Evolutionary conservation across 1,140 invertebrate species (phyloP).

Genomic region (Drosophila guanche): DNA sequence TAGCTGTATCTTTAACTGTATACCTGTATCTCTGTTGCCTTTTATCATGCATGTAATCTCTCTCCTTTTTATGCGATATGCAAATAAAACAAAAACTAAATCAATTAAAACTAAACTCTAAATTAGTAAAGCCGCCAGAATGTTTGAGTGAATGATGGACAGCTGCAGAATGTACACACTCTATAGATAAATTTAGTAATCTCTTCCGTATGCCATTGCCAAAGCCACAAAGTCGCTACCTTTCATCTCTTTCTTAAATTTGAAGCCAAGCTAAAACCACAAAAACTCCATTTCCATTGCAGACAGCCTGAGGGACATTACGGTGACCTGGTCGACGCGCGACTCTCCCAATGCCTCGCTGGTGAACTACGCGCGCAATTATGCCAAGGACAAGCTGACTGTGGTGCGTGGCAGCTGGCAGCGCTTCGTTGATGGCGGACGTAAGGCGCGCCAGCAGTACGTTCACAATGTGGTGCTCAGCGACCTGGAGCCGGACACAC

Average conservation of each 20-base stretch:
- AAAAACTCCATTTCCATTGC: conserved; percentile 10
- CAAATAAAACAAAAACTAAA: background rate
- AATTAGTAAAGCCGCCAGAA: too few species aligned
- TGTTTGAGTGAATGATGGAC: too few species aligned
- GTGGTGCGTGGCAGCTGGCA: conserved; percentile 85
- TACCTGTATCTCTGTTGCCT: too few species aligned
- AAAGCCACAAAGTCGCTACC: too few species aligned
- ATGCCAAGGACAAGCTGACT: conserved; percentile 84
- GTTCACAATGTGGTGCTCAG: conserved; percentile 90
- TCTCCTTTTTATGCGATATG: too few species aligned
- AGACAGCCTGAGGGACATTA: conserved; percentile 88
- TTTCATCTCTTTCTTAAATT: too few species aligned
- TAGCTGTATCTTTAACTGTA: too few species aligned
- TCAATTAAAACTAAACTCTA: background rate
- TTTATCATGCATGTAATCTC: too few species aligned
- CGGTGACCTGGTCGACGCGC: conserved; percentile 96
- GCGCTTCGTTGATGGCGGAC: conserved; percentile 92
- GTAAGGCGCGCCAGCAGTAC: conserved; percentile 87
- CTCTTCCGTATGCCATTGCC: too few species aligned
- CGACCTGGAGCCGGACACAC: conserved; percentile 85
- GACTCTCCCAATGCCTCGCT: conserved; percentile 88
- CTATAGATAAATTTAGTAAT: too few species aligned
- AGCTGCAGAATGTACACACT: too few species aligned
- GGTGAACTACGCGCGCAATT: conserved; percentile 91
- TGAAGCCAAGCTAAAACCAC: background rate